phyloP scores from a whole-genome alignment of 2,113 vertebrate genomes.

The Spermophilus dauricus region DNA sequence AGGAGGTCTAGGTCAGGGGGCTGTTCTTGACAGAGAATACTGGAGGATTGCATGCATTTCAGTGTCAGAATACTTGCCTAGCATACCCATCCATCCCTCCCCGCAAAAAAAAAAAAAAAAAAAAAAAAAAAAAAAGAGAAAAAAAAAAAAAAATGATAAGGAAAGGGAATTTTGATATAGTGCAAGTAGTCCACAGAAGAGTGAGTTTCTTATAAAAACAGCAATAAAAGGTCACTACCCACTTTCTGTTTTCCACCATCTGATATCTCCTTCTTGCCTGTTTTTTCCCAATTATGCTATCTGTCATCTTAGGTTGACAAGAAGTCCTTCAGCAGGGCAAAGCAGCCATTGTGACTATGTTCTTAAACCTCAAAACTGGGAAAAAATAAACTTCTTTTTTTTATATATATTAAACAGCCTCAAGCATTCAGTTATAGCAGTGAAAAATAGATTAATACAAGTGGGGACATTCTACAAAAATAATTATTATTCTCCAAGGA shows the following conservation, averaged over 20 bases:
- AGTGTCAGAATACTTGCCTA: too few relatives aligned
- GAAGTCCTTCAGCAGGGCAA: too few relatives aligned
- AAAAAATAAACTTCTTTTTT: neutral
- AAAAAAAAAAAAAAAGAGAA: too few relatives aligned
- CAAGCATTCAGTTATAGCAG: neutral
- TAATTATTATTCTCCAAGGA: neutral
- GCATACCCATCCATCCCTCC: too few relatives aligned
- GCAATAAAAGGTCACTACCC: neutral
- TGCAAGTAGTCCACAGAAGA: too few relatives aligned
- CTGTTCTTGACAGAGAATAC: neutral
- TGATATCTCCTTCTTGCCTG: neutral
- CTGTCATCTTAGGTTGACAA: too few relatives aligned
- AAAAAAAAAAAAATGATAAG: too few relatives aligned
- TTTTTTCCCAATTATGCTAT: too few relatives aligned
- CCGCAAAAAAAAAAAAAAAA: too few relatives aligned
- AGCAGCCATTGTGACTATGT: too few relatives aligned
- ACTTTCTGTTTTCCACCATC: neutral
- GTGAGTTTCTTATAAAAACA: neutral
- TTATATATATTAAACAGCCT: neutral
- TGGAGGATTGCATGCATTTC: neutral
- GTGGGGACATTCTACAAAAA: neutral
- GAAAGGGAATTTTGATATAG: too few relatives aligned
- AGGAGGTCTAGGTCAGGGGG: neutral
- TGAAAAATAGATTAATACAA: neutral
- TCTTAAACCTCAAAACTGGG: neutral